phyloP scores from a whole-genome alignment of 2,888 invertebrate genomes.

The Toxonevra muliebris region DNA sequence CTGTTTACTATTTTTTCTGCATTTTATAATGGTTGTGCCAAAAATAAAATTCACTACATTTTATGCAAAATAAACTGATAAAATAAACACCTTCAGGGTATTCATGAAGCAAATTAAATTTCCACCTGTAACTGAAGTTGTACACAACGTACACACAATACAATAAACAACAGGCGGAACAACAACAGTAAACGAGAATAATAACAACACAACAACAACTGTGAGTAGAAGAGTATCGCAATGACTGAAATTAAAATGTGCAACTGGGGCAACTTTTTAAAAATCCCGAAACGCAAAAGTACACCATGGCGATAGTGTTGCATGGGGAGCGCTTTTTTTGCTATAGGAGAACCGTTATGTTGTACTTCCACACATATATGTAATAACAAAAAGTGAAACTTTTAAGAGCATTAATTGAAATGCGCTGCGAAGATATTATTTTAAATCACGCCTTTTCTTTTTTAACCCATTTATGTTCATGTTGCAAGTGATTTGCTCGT shows the following conservation, averaged over 20 bases:
- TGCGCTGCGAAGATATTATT: no score
- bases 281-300: constrained; percentile 21
- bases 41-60: no score
- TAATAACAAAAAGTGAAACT: not conserved
- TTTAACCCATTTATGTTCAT: no score
- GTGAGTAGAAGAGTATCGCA: constrained; percentile 23
- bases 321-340: not conserved
- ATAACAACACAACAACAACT: constrained; percentile 26
- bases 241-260: constrained; percentile 39
- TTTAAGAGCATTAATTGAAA: no score
- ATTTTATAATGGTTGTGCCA: not conserved
- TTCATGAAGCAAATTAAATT: constrained; percentile 52
- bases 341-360: not conserved
- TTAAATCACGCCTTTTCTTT: no score
- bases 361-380: not conserved
- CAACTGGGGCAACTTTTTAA: constrained; percentile 33
- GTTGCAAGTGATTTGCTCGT: no score
- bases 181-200: constrained; percentile 26
- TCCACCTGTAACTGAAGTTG: constrained; percentile 36
- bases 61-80: constrained; percentile 29
- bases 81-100: constrained; percentile 45
- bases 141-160: not conserved
- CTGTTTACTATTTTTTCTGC: not conserved
- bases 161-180: constrained; percentile 3
- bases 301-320: constrained; percentile 17